Conservation (phyloP, 1,140 invertebrate species). For the Semibalanus balanoides region DNA sequence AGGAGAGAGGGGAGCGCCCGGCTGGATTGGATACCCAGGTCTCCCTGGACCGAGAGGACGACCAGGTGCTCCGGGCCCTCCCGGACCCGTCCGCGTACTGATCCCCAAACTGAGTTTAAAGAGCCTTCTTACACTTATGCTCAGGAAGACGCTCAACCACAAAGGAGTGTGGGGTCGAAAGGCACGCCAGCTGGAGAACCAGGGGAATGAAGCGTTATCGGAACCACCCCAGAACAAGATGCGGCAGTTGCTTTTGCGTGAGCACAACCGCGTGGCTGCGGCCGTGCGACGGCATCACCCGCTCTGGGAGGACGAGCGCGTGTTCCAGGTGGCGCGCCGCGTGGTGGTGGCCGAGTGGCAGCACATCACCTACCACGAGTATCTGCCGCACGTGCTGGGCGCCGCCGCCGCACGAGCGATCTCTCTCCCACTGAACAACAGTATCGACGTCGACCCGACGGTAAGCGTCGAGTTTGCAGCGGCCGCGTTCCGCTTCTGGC, state of each 20-base stretch:
- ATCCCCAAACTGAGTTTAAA: too few relatives aligned
- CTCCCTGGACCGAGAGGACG: too few relatives aligned
- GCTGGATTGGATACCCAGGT: too few relatives aligned
- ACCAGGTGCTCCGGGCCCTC: too few relatives aligned
- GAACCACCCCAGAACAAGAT: too few relatives aligned
- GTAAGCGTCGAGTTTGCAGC: conserved; percentile 32
- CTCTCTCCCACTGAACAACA: conserved; percentile 7
- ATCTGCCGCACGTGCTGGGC: conserved; percentile 34
- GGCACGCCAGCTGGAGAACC: too few relatives aligned
- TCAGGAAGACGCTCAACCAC: too few relatives aligned
- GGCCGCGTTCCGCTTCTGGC: conserved; percentile 40
- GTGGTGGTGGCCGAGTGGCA: conserved; percentile 40
- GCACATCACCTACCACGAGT: conserved; percentile 46
- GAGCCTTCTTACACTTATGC: too few relatives aligned
- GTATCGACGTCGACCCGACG: conserved; percentile 24
- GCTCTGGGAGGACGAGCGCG: conserved; percentile 55
- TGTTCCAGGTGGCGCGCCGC: conserved; percentile 40
- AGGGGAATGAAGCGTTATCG: too few relatives aligned
- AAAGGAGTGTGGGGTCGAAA: too few relatives aligned
- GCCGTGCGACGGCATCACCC: conserved; percentile 51
- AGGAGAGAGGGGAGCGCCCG: too few relatives aligned
- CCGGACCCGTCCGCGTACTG: too few relatives aligned
- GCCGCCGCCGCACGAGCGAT: conserved; percentile 13
- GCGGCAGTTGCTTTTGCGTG: conserved; percentile 33
- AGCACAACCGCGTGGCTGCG: conserved; percentile 64